Evolutionary conservation across 2,888 invertebrate genomes (phyloP).

Genomic region (Brachyptera risi): DNA sequence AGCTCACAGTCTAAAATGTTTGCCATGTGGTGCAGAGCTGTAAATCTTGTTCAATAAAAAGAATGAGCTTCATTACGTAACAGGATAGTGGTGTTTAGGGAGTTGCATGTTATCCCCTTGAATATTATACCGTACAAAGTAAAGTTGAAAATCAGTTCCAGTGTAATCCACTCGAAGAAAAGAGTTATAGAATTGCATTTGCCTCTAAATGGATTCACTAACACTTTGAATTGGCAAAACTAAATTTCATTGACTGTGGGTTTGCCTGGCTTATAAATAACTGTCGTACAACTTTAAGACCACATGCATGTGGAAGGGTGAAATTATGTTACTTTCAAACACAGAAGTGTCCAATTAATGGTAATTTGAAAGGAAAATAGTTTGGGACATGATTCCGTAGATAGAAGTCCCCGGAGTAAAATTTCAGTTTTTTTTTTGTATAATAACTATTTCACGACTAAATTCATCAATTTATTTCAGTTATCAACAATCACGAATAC

Average conservation of each 20-base stretch:
- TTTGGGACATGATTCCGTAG: too few species aligned
- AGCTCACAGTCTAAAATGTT: neutral
- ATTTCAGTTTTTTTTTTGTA: too few species aligned
- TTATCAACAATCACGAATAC: too few species aligned
- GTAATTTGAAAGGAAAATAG: too few species aligned
- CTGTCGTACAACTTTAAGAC: neutral
- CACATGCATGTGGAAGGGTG: neutral
- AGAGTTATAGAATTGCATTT: neutral
- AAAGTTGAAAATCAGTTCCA: neutral
- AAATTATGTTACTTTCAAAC: neutral
- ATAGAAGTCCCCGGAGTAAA: too few species aligned
- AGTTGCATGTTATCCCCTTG: neutral
- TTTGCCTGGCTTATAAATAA: neutral
- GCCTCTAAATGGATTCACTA: neutral
- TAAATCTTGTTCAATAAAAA: conserved; percentile 23
- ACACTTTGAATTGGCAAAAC: neutral
- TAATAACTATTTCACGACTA: too few species aligned
- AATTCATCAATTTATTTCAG: too few species aligned
- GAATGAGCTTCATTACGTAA: conserved; percentile 28
- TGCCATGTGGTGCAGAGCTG: conserved; percentile 19
- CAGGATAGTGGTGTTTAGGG: conserved; percentile 25
- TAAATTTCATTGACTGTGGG: conserved; percentile 11
- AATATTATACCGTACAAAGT: neutral
- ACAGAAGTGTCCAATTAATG: too few species aligned
- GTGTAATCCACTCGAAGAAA: neutral